A percentile compares a stretch with the other conserved stretches of the same genome.
phyloP scores from a whole-genome alignment of 2,888 invertebrate genomes.

The Synergus umbraculus region DNA sequence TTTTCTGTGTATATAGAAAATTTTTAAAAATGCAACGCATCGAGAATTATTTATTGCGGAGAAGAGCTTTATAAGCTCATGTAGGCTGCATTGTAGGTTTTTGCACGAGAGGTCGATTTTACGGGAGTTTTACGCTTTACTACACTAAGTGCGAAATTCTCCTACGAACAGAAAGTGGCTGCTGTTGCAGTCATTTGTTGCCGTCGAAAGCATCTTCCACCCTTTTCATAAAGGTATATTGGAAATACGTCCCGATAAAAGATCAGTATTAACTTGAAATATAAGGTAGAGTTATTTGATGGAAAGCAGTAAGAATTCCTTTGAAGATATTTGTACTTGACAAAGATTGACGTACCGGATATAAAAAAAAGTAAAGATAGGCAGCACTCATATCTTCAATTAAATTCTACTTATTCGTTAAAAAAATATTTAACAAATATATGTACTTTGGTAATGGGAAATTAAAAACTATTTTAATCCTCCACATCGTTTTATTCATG shows the following conservation, averaged over 20 bases:
- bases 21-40: background rate
- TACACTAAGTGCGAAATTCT: conserved; percentile 18
- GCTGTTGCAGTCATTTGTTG: conserved; percentile 24
- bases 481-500: background rate
- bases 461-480: background rate
- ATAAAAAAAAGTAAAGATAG: background rate
- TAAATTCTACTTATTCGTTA: background rate
- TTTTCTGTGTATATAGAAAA: background rate
- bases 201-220: conserved; percentile 20
- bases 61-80: background rate
- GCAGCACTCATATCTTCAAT: background rate
- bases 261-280: conserved; percentile 32
- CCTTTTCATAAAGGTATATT: conserved; percentile 30
- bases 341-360: background rate
- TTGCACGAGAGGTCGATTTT: conserved; percentile 1
- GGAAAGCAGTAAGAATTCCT: conserved; percentile 6
- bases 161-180: background rate
- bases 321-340: conserved; percentile 31
- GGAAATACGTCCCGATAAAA: conserved; percentile 11
- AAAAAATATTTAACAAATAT: background rate
- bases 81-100: background rate
- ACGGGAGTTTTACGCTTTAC: background rate
- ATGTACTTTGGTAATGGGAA: background rate
- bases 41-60: background rate
- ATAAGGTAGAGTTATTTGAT: conserved; percentile 17